Evolutionary conservation across 2,888 invertebrate genomes (phyloP), one percentile per base, ranked within the genome.

Genomic region (Polietes domitor): DNA sequence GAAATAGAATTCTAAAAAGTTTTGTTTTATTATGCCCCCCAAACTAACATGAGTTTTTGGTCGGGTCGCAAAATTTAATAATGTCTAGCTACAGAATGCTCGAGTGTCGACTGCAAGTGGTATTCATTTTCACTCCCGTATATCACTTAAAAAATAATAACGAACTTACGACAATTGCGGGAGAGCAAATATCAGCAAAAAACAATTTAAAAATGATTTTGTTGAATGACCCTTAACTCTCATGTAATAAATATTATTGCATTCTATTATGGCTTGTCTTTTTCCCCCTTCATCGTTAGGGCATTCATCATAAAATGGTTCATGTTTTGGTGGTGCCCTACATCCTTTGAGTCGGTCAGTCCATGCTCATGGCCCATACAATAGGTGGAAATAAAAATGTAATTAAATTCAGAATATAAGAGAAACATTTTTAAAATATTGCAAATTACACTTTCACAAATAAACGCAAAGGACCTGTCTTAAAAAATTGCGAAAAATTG

Each of bases 241-340:
- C 19, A 71, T 80, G 80, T 80, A 83, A 83, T 83, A 83, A 83
- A 83, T 83, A 80, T 74, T 80, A 83, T 83, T 80, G 73, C 68
- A 83, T 80, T 83, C 70, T 80, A 70, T 83, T 80, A 74, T 26
- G 43, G 37, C 53, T 77, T 73, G 75, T 70, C 26, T 43, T 68
- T 75, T 47, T 63, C 53, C 6, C 15, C 43, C 37, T 77, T 43
- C 43, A n/a, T n/a, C 26, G n/a, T 50, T 75, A 75, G 80, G 80
- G 80, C 74, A 83, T 83, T 83, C 80, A 83, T 83, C 80, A 83
- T 83, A 74, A 74, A 74, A 63, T 63, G 24, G 79, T 73, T 73
- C 68, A 68, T 61, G 79, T 12, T 12, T 24, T 58, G 2, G 9
- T 26, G 26, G 58, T 24, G 19, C 24, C 58, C 24, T 15, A 24